Evolutionary conservation across 2,888 invertebrate genomes (phyloP).

Genomic region (Podabrus alpinus): DNA sequence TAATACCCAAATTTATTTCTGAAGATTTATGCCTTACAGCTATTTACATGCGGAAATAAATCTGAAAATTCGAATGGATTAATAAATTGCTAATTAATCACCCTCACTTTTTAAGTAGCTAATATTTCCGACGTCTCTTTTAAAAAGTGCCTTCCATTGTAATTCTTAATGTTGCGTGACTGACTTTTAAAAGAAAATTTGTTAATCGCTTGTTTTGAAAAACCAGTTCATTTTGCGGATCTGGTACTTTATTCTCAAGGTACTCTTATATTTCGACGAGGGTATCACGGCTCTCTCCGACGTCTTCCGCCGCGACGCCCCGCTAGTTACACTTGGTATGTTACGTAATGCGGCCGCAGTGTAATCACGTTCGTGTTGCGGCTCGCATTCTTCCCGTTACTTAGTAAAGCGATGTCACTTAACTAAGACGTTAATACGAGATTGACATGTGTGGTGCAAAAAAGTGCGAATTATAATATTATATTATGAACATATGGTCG

Average conservation of each 20-base stretch:
- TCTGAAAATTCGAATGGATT: not conserved
- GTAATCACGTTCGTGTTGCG: conserved; percentile 31
- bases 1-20: not conserved
- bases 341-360: conserved; percentile 46
- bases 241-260: not conserved
- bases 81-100: not conserved
- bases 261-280: not conserved
- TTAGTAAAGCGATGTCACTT: conserved; percentile 21
- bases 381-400: conserved; percentile 23
- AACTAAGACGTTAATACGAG: conserved; percentile 12
- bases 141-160: not conserved
- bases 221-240: not conserved
- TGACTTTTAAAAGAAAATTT: not conserved
- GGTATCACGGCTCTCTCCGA: conserved; percentile 22
- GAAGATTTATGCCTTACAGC: not conserved
- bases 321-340: conserved; percentile 36
- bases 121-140: not conserved
- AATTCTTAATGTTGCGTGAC: not conserved
- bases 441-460: not conserved
- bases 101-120: not conserved
- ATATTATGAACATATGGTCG: not conserved
- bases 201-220: not conserved
- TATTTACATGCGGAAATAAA: not conserved
- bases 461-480: not conserved
- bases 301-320: conserved; percentile 40